Evolutionary conservation across 2,888 invertebrate genomes (phyloP), one percentile per base, ranked within the genome.

Genomic region (Eupithecia abbreviata): DNA sequence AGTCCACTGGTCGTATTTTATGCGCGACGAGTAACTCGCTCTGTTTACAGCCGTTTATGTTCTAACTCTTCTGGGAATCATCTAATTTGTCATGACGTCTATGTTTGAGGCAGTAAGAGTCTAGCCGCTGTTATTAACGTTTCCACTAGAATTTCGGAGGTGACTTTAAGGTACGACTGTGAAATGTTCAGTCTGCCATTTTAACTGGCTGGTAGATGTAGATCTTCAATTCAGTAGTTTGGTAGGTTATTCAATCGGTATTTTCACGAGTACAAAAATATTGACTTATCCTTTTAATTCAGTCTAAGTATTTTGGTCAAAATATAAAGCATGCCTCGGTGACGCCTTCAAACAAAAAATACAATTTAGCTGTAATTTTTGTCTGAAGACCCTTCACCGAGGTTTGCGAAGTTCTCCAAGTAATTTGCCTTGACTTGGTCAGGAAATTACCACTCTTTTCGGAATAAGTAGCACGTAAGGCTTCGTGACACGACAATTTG

Each of bases 401-500:
- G 41, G 51, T 74, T 62, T 68, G 70, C 58, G 74, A 76, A 79
- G 58, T 76, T 73, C 6, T 65, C 45, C 55, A 77, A 76, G 80
- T 77, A 79, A 80, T 77, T 82, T 78, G 72, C 79, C 77, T 79
- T 74, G 76, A 75, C 76, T 78, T 77, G 76, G 75, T 51, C 80
- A 80, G 80, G 80, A 80, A 81, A 82, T 81, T 79, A 81, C 80
- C 77, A 80, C 80, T 81, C 76, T 77, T 80, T 79, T 80, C 71
- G 51, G 78, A 81, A 81, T 82, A 82, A 67, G 81, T 80, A 41
- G 41, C 15, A 66, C 66, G 42, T 78, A 78, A 62, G 72, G 66
- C 58, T 81, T 79, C 76, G 77, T 73, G 77, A 73, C 75, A 77
- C 79, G 79, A 78, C 80, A 80, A 81, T 81, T 77, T 80, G 74